A percentile compares a stretch with the other conserved stretches of the same genome.
Conservation (phyloP, 2,888 invertebrate species). For the Eristalinus sepulchralis region DNA sequence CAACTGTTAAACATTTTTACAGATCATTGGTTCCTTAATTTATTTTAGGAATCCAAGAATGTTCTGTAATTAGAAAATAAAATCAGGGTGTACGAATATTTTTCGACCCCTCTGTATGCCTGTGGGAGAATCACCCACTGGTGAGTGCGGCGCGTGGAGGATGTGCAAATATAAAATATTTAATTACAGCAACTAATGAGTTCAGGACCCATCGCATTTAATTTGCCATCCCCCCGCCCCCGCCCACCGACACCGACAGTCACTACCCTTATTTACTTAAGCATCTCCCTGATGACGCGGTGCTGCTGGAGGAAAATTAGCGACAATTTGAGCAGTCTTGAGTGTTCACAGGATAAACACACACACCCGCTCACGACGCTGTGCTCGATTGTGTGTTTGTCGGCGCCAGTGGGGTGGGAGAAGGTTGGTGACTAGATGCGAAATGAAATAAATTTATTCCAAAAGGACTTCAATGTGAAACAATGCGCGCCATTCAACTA, state of each 20-base stretch:
- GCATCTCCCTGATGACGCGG: constrained; percentile 31
- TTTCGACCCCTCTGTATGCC: constrained; percentile 35
- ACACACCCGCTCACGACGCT: background rate
- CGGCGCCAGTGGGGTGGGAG: background rate
- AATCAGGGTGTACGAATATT: background rate
- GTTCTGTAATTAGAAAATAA: too few species aligned
- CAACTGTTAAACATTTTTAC: too few species aligned
- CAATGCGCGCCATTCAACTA: constrained; percentile 28
- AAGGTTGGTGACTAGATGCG: background rate
- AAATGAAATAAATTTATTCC: constrained; percentile 62
- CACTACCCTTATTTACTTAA: constrained; percentile 58
- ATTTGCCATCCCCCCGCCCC: constrained; percentile 31
- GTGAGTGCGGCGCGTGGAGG: constrained; percentile 17
- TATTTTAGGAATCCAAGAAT: too few species aligned
- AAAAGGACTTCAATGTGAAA: constrained; percentile 48
- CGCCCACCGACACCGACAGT: constrained; percentile 16
- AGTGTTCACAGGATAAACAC: constrained; percentile 21
- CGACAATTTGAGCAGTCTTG: constrained; percentile 68
- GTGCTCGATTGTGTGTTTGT: background rate
- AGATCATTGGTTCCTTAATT: too few species aligned
- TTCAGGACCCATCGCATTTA: constrained; percentile 64
- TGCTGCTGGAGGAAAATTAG: constrained; percentile 53
- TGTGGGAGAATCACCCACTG: background rate
- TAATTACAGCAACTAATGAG: constrained; percentile 70
- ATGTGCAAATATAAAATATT: constrained; percentile 70